These are phyloP conservation scores for Drosophila mojavensis DNA, from an alignment of 1,140 invertebrate genomes.

Conservation along the genomic window DNA sequence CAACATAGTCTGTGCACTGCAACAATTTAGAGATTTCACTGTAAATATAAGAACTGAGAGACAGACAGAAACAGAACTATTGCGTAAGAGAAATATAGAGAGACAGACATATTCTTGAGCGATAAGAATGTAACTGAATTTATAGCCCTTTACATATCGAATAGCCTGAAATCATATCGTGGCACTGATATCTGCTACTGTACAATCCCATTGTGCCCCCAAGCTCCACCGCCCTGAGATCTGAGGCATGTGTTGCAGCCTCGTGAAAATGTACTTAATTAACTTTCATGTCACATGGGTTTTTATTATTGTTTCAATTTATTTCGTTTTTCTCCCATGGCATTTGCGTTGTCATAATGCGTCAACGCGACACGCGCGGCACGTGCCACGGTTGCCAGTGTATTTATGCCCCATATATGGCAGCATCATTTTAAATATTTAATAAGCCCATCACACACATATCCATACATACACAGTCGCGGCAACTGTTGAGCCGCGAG, in stretches of 20 bases:
- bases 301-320: slow-evolving; percentile 7
- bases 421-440: slow-evolving; percentile 46
- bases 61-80: background rate
- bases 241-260: slow-evolving; percentile 4
- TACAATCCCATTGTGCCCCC: background rate
- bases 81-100: background rate
- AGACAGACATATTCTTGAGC: background rate
- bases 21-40: slow-evolving; percentile 14
- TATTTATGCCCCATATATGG: background rate
- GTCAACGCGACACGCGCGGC: slow-evolving; percentile 36
- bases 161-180: slow-evolving; percentile 13
- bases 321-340: slow-evolving; percentile 15
- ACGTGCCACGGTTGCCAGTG: slow-evolving; percentile 16
- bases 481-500: slow-evolving; percentile 18
- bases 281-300: slow-evolving; percentile 40
- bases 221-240: background rate
- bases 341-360: slow-evolving; percentile 41
- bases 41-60: slow-evolving; percentile 18
- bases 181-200: slow-evolving; percentile 3
- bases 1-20: slow-evolving; percentile 1
- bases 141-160: background rate
- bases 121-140: slow-evolving; percentile 4
- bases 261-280: slow-evolving; percentile 37
- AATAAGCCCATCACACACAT: slow-evolving; percentile 28
- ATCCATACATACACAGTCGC: background rate